A percentile compares a stretch with the other conserved stretches of the same genome.
Evolutionary conservation across 2,797 vertebrate genomes (phyloP).

Genomic region (Notolepis coatsorum): DNA sequence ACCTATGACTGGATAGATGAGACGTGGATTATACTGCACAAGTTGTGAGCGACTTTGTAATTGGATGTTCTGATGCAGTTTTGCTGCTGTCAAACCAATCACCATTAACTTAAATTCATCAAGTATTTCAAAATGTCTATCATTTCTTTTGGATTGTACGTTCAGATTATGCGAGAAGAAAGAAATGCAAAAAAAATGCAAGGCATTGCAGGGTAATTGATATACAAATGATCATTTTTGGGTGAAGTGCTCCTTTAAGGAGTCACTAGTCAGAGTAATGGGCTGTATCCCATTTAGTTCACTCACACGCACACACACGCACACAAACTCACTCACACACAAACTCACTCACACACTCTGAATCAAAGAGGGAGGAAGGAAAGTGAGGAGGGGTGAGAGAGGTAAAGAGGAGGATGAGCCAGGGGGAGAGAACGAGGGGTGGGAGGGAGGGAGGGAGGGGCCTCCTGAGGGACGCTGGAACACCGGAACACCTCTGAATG

Average conservation of each 20-base stretch:
- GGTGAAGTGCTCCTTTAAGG: constrained; percentile 63
- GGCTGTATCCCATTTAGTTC: constrained; percentile 43
- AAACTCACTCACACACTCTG: neutral
- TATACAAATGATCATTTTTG: too few species aligned
- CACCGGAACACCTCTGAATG: constrained; percentile 63
- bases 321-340: neutral
- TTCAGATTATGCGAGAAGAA: too few species aligned
- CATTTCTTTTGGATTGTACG: too few species aligned
- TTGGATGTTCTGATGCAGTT: too few species aligned
- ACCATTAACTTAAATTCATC: too few species aligned
- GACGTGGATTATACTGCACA: too few species aligned
- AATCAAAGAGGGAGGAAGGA: constrained; percentile 35
- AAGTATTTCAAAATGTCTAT: too few species aligned
- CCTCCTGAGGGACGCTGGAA: constrained; percentile 20
- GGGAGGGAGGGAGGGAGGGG: constrained; percentile 26
- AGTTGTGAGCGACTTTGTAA: too few species aligned
- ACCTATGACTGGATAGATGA: too few species aligned
- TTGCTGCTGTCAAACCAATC: too few species aligned
- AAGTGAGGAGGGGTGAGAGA: neutral
- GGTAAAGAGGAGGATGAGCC: constrained; percentile 1
- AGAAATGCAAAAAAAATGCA: too few species aligned
- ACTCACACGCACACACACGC: constrained; percentile 4
- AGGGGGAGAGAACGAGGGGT: constrained; percentile 13
- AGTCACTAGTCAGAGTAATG: constrained; percentile 59
- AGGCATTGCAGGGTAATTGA: too few species aligned